A percentile compares a stretch with the other conserved stretches of the same genome.
Conservation (phyloP, 2,113 vertebrate genomes). For the Motacilla tschutschensis region DNA sequence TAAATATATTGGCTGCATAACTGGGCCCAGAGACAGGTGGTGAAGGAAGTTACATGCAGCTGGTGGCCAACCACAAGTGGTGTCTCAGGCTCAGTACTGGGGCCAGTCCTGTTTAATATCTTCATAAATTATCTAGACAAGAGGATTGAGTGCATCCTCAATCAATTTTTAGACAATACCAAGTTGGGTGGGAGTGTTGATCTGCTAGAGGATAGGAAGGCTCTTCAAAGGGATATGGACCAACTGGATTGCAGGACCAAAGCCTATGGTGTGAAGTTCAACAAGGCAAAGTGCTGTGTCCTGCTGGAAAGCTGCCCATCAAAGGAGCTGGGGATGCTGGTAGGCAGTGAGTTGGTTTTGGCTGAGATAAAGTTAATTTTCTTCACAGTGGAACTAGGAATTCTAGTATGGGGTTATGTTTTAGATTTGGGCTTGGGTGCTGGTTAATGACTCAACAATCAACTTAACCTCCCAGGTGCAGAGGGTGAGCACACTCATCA, state of each 20-base stretch:
- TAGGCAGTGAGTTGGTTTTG: neutral
- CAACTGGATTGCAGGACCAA: neutral
- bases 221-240: neutral
- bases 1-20: neutral
- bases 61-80: rapidly evolving
- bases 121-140: neutral
- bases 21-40: rapidly evolving
- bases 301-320: neutral
- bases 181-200: rapidly evolving
- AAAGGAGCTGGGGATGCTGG: neutral
- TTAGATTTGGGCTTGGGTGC: neutral
- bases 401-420: neutral
- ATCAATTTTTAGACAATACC: neutral
- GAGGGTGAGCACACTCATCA: neutral
- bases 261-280: neutral
- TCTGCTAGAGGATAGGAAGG: neutral
- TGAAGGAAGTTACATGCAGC: neutral
- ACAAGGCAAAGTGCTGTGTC: rapidly evolving
- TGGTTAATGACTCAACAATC: neutral
- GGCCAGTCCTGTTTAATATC: neutral
- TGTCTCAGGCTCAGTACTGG: neutral
- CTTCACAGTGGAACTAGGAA: neutral
- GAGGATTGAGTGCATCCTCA: neutral
- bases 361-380: neutral
- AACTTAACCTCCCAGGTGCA: neutral